Evolutionary conservation across 2,113 vertebrate species (phyloP), one percentile per base, ranked within the genome.

Genomic region (Neotoma lepida): DNA sequence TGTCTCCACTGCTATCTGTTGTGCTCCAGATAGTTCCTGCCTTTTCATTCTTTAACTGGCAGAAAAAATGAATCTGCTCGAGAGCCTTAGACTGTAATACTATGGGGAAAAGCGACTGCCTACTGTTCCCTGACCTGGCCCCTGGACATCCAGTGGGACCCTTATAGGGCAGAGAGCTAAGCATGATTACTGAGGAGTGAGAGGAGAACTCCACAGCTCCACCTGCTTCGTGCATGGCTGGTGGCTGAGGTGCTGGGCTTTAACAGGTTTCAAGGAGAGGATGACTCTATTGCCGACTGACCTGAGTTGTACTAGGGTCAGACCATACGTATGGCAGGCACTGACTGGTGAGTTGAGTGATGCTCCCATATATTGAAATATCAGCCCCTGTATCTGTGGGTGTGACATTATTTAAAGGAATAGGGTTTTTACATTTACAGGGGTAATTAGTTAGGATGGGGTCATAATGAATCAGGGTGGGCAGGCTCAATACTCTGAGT

Each of bases 221-320:
- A 2, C 24, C 49, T 28, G 6, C 41, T 1, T 0, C 0, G 17
- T 17, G 20, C 1, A 0, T 15, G 77, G 30, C 9, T 66, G 24
- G 35, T 0, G 73, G 28, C 54, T 30, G 8, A 51, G 56, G 24
- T 9, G 33, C 26, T 2, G 33, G 41, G n/a, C 9, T 15, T 81
- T 81, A 30, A 76, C 9, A 68, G 58, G 17, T 54, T 82, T 91
- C 73, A 20, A 86, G 74, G 70, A 85, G 46, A 68, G 6, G 14
- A 28, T 30, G 46, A 91, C 17, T 70, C 73, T n/a, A 4, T 28
- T 49, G 49, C 85, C n/a, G 17, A 68, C n/a, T 49, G 20, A 74
- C 26, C 3, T 73, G 26, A 39, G n/a, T n/a, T n/a, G 51, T 54
- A 12, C 30, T 35, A 51, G 30, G 49, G 76, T 51, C 28, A 46